Conservation (phyloP, 30 jellyfish, hydroid and myxozoan species). For the Pelagia noctiluca region DNA sequence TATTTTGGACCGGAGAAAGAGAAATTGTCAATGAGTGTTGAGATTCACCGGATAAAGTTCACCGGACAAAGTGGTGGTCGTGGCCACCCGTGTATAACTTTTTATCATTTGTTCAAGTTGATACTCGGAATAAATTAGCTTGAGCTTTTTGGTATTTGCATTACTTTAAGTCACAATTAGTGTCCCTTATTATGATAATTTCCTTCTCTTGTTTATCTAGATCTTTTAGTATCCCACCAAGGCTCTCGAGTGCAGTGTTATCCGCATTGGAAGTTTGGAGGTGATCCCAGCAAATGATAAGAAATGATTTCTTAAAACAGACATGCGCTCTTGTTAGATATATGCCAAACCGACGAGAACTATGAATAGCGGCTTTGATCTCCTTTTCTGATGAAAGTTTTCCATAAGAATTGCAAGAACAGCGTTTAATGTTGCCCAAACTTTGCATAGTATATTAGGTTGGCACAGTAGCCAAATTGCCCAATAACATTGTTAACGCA, state of each 20-base stretch:
- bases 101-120: conserved; percentile 36
- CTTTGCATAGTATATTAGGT: no score
- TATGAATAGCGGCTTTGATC: no score
- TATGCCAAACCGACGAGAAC: no score
- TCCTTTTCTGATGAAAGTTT: no score
- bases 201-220: conserved; percentile 11
- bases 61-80: neutral
- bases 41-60: neutral
- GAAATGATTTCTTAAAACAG: neutral
- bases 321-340: no score
- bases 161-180: conserved; percentile 19
- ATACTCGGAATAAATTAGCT: neutral
- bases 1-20: neutral
- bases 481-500: no score
- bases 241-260: neutral
- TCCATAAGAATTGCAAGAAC: no score
- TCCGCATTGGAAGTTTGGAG: neutral
- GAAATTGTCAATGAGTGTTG: conserved; percentile 24
- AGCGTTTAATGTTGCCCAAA: no score
- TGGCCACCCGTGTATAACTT: conserved; percentile 6
- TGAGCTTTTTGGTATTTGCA: conserved; percentile 9
- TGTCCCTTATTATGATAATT: neutral
- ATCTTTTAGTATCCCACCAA: neutral
- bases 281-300: neutral
- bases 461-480: no score